Percentiles rank a stretch among this genome's conserved stretches.
phyloP scores from a whole-genome alignment of 2,888 invertebrate species.

The Aporophyla lueneburgensis region DNA sequence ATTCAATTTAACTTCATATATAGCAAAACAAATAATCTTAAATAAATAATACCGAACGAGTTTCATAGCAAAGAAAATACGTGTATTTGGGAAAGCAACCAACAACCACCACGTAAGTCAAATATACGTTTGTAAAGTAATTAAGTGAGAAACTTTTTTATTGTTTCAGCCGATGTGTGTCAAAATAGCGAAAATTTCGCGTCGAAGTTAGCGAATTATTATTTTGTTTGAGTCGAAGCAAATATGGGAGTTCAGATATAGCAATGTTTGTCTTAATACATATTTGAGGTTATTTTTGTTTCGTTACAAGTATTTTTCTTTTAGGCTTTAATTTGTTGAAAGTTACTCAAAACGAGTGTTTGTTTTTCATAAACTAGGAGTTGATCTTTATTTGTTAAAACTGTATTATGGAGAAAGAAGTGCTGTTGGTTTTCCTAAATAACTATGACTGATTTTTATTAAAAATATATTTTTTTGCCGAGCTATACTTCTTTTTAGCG shows the following conservation, averaged over 20 bases:
- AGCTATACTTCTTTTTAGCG: no score
- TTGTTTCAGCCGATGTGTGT: conserved; percentile 55
- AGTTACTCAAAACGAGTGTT: neutral
- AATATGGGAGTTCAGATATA: conserved; percentile 56
- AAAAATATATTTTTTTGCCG: no score
- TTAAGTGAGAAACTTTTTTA: conserved; percentile 56
- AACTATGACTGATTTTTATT: neutral
- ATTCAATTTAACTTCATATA: conserved; percentile 16
- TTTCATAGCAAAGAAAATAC: neutral
- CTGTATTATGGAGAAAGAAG: neutral
- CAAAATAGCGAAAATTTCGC: conserved; percentile 58
- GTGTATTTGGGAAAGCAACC: no score
- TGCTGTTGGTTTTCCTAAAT: neutral
- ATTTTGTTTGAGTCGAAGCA: conserved; percentile 55
- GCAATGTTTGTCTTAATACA: conserved; percentile 23
- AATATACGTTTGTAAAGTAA: conserved; percentile 53
- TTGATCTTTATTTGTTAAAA: neutral
- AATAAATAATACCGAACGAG: conserved; percentile 29
- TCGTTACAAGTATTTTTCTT: conserved; percentile 8
- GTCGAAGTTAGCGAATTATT: conserved; percentile 54
- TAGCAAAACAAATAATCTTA: conserved; percentile 20
- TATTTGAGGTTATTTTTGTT: conserved; percentile 5
- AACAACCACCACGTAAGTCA: conserved; percentile 34
- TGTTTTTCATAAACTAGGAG: neutral
- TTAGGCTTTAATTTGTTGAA: neutral